phyloP scores from a whole-genome alignment of 2,113 vertebrate species.

The Notiomystis cincta region DNA sequence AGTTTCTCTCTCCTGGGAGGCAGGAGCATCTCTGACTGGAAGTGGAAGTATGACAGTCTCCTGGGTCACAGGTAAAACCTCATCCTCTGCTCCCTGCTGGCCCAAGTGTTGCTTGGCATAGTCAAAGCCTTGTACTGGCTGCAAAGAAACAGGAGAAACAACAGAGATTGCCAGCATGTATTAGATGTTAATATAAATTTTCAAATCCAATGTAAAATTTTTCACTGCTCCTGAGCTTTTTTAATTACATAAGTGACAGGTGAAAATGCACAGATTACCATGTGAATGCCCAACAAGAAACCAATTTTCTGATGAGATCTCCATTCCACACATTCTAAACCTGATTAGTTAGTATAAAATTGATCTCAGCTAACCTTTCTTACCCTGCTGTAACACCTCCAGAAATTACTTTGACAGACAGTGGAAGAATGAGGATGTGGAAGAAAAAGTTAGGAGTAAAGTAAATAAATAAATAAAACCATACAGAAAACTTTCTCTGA shows the following conservation, averaged over 20 bases:
- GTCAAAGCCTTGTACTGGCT: constrained; percentile 98
- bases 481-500: not conserved
- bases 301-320: not conserved
- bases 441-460: not conserved
- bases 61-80: constrained; percentile 88
- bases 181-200: not conserved
- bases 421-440: not conserved
- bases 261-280: not conserved
- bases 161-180: not conserved
- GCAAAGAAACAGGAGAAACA: not conserved
- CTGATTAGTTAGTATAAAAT: not conserved
- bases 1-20: constrained; percentile 85
- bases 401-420: not conserved
- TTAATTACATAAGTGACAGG: not conserved
- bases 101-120: constrained; percentile 98
- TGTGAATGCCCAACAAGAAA: not conserved
- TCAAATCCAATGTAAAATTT: not conserved
- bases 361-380: not conserved
- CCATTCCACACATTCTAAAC: not conserved
- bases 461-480: not conserved
- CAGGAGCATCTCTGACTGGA: constrained; percentile 82
- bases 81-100: constrained; percentile 92
- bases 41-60: constrained; percentile 90
- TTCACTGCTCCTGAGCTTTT: not conserved
- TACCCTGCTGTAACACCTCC: not conserved